These are phyloP conservation scores for Drosophila tsacasi DNA, from an alignment of 1,140 invertebrate genomes.

Conservation along the genomic window DNA sequence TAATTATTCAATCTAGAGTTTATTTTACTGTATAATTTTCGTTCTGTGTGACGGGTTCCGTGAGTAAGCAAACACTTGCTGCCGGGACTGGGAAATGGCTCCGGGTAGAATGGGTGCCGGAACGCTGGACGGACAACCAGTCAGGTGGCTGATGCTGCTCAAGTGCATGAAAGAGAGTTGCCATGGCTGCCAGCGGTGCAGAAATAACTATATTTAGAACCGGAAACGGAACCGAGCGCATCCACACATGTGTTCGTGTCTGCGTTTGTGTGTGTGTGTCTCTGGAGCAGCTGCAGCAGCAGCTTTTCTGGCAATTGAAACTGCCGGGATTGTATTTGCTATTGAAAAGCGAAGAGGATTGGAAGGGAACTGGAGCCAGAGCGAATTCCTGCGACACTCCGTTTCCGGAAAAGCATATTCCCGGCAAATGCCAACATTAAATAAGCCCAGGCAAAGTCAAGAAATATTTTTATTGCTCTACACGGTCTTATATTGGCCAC, in stretches of 20 bases:
- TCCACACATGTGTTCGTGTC: constrained; percentile 36
- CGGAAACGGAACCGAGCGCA: constrained; percentile 61
- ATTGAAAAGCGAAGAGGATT: constrained; percentile 31
- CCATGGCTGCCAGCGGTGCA: constrained; percentile 53
- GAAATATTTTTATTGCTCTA: constrained; percentile 3
- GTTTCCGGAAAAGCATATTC: constrained; percentile 15
- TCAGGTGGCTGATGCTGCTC: constrained; percentile 51
- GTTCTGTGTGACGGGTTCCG: constrained; percentile 27
- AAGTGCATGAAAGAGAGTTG: constrained; percentile 65
- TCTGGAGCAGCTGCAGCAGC: constrained; percentile 25
- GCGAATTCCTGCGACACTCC: constrained; percentile 1
- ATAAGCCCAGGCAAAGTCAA: constrained; percentile 26
- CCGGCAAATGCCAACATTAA: constrained; percentile 31
- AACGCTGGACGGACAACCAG: constrained; percentile 24
- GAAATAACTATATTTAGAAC: constrained; percentile 71
- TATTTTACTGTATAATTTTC: background rate
- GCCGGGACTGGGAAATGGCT: constrained; percentile 42
- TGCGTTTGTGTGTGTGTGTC: background rate
- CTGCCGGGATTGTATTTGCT: constrained; percentile 50
- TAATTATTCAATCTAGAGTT: background rate
- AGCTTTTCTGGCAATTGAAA: constrained; percentile 60
- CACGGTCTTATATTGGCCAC: background rate
- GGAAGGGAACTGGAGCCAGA: background rate
- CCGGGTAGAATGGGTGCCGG: constrained; percentile 28
- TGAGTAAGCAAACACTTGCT: constrained; percentile 50